Evolutionary conservation across 2,888 invertebrate genomes (phyloP).

Genomic region (Dicycla oo): DNA sequence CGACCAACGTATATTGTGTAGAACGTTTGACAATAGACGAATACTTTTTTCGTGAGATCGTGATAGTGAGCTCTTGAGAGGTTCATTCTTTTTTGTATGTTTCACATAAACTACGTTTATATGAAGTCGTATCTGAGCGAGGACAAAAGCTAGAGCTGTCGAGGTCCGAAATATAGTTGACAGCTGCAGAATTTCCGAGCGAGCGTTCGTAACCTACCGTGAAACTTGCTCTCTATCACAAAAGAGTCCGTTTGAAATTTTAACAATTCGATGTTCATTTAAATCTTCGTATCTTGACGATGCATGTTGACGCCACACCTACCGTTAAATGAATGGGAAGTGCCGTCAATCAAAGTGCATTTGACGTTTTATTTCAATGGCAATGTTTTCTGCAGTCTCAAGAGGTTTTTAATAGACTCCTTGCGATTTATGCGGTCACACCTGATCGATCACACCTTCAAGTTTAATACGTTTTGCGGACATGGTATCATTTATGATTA

Average conservation of each 20-base stretch:
- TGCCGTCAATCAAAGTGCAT: constrained; percentile 74
- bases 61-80: constrained; percentile 86
- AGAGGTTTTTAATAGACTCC: constrained; percentile 82
- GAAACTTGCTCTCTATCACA: constrained; percentile 82
- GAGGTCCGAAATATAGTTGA: constrained; percentile 84
- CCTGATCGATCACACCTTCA: constrained; percentile 84
- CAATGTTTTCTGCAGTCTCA: constrained; percentile 75
- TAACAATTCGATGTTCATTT: constrained; percentile 85
- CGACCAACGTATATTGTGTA: constrained; percentile 87
- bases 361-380: constrained; percentile 79
- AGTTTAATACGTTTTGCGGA: constrained; percentile 72
- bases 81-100: constrained; percentile 82
- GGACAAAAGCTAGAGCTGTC: constrained; percentile 85
- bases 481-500: constrained; percentile 76
- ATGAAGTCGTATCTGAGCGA: constrained; percentile 86
- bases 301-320: constrained; percentile 84
- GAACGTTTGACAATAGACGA: constrained; percentile 79
- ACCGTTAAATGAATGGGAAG: constrained; percentile 76
- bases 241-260: constrained; percentile 85
- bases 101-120: constrained; percentile 90
- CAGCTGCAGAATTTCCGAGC: constrained; percentile 86
- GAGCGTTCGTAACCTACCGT: constrained; percentile 81
- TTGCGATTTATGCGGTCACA: constrained; percentile 81
- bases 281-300: constrained; percentile 76
- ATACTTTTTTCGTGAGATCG: constrained; percentile 84